These are phyloP conservation scores for Neotoma lepida DNA, from an alignment of 2,113 vertebrate genomes.

Conservation along the genomic window DNA sequence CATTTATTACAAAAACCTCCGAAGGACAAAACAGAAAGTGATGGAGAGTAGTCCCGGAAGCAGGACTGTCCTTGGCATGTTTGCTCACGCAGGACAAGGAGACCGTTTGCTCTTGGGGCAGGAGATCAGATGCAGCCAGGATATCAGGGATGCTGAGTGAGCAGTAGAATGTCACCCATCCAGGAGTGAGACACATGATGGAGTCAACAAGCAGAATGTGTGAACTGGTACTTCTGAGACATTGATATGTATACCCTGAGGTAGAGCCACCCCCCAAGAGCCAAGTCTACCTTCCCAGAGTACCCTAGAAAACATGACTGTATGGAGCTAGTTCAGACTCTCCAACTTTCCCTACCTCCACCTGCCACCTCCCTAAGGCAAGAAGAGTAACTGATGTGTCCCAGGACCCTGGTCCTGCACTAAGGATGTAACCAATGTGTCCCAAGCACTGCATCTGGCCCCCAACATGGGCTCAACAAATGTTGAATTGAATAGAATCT, in stretches of 20 bases:
- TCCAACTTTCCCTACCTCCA: neutral
- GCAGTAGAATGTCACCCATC: fast-evolving
- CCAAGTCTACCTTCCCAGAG: neutral
- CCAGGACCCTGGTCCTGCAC: neutral
- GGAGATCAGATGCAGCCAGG: neutral
- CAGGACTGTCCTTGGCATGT: neutral
- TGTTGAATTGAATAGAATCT: neutral
- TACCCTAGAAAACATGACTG: neutral
- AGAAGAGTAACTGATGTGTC: neutral
- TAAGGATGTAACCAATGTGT: neutral
- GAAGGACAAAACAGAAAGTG: neutral
- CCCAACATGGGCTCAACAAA: neutral
- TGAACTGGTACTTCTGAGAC: neutral
- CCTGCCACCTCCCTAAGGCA: neutral
- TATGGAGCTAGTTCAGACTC: no score
- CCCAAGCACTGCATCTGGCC: neutral
- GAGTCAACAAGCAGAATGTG: neutral
- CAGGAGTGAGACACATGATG: neutral
- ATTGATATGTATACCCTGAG: neutral
- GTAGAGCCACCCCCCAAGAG: neutral
- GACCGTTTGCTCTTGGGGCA: neutral
- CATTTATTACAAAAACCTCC: conserved; percentile 3
- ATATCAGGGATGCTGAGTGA: fast-evolving
- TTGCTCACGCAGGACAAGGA: neutral
- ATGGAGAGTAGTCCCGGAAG: neutral